phyloP scores from a whole-genome alignment of 1,140 invertebrate species.

The Drosophila littoralis region DNA sequence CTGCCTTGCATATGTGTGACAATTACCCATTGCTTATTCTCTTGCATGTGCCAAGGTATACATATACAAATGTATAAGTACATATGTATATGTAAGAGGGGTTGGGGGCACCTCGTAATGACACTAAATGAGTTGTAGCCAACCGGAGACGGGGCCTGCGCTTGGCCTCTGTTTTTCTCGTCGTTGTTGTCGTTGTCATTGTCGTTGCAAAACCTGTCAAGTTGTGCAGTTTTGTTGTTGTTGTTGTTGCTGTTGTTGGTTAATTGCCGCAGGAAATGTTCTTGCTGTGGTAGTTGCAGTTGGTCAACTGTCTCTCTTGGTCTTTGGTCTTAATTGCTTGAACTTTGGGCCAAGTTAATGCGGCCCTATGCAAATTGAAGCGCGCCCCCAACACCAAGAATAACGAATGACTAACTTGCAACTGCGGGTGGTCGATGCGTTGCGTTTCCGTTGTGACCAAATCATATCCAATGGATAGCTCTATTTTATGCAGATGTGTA shows the following conservation, averaged over 20 bases:
- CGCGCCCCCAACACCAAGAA: conserved; percentile 10
- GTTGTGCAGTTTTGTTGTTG: conserved; percentile 60
- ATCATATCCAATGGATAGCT: conserved; percentile 52
- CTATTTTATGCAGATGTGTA: conserved; percentile 14
- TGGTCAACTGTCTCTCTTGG: conserved; percentile 68
- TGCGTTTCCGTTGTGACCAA: conserved; percentile 56
- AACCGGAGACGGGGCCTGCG: conserved; percentile 45
- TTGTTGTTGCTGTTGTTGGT: conserved; percentile 48
- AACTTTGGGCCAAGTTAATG: conserved; percentile 63
- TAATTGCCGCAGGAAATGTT: conserved; percentile 79
- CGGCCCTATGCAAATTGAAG: conserved; percentile 64
- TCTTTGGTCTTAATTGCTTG: conserved; percentile 70
- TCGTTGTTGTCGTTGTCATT: conserved; percentile 28
- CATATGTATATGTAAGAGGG: conserved; percentile 3
- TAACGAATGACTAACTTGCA: conserved; percentile 57
- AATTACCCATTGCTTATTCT: conserved; percentile 67
- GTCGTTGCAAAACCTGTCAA: conserved; percentile 71
- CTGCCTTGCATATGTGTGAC: conserved; percentile 68
- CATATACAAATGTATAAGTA: neutral
- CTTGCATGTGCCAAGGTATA: conserved; percentile 15
- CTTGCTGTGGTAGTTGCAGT: conserved; percentile 54
- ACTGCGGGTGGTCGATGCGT: conserved; percentile 59
- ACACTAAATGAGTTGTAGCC: conserved; percentile 80
- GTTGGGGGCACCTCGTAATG: conserved; percentile 50
- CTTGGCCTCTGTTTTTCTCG: conserved; percentile 56